A percentile compares a stretch with the other conserved stretches of the same genome.
These are phyloP conservation scores for Scaptomyza caliginosa DNA, from an alignment of 2,888 invertebrate genomes.

Conservation along the genomic window DNA sequence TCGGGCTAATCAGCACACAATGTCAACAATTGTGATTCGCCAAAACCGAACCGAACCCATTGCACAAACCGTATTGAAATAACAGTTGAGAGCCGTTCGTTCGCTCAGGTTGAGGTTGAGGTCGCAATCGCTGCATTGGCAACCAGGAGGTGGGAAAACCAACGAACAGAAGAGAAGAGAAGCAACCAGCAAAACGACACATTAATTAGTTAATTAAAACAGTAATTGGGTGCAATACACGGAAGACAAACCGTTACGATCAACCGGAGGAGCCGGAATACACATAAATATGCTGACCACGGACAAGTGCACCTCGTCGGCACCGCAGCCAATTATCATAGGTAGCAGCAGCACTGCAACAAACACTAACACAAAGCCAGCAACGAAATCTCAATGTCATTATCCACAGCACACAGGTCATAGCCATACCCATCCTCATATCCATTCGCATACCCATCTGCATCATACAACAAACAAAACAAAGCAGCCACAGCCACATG, in stretches of 20 bases:
- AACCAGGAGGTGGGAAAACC: constrained; percentile 16
- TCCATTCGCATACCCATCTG: constrained; percentile 22
- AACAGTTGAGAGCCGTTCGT: constrained; percentile 48
- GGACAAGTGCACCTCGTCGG: constrained; percentile 54
- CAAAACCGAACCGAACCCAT: constrained; percentile 38
- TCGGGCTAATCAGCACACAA: constrained; percentile 52
- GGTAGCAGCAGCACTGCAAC: constrained; percentile 24
- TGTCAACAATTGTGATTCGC: constrained; percentile 55
- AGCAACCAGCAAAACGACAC: not conserved
- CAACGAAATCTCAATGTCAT: constrained; percentile 52
- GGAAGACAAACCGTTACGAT: constrained; percentile 1
- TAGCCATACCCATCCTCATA: constrained; percentile 9
- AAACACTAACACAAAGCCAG: not conserved
- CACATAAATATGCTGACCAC: constrained; percentile 49
- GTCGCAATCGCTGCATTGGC: constrained; percentile 10
- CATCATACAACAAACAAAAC: constrained; percentile 38
- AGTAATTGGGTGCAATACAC: constrained; percentile 12
- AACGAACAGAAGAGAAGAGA: constrained; percentile 19
- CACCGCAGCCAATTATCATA: constrained; percentile 56
- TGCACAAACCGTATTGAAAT: constrained; percentile 60
- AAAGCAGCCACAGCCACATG: constrained; percentile 28
- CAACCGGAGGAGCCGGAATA: constrained; percentile 11
- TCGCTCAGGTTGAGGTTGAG: constrained; percentile 27
- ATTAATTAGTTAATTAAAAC: constrained; percentile 30
- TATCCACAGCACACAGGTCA: constrained; percentile 25